A percentile compares a stretch with the other conserved stretches of the same genome.
phyloP scores from a whole-genome alignment of 2,888 invertebrate species.

The Calliopum simillimum region DNA sequence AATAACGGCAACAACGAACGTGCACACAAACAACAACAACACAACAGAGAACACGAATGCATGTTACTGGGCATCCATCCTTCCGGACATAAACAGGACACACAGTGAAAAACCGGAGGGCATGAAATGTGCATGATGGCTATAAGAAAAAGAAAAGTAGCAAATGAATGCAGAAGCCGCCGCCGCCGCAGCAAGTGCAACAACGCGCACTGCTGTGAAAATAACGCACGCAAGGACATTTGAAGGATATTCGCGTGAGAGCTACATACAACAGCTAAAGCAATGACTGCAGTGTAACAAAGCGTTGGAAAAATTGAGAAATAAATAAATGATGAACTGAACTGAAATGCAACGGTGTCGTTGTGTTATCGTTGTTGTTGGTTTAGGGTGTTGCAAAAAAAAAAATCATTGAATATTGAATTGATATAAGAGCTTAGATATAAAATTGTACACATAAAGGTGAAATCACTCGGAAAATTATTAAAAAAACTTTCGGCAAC shows the following conservation, averaged over 20 bases:
- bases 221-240: slow-evolving; percentile 63
- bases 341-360: slow-evolving; percentile 56
- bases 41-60: background rate
- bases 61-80: slow-evolving; percentile 8
- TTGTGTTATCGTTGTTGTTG: too few species aligned
- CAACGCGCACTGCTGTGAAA: background rate
- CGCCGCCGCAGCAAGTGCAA: too few species aligned
- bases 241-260: slow-evolving; percentile 62
- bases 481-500: too few species aligned
- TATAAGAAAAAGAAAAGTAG: background rate
- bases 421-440: too few species aligned
- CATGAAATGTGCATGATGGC: slow-evolving; percentile 12
- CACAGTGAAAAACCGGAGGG: background rate
- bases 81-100: slow-evolving; percentile 7
- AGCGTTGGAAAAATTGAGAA: slow-evolving; percentile 59
- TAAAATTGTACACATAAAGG: too few species aligned
- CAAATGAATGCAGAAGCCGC: slow-evolving; percentile 5
- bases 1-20: slow-evolving; percentile 7
- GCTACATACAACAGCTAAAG: slow-evolving; percentile 38
- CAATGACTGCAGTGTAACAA: slow-evolving; percentile 25
- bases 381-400: too few species aligned
- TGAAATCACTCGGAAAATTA: too few species aligned
- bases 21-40: too few species aligned
- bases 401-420: too few species aligned
- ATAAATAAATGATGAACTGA: slow-evolving; percentile 63